Percentiles rank a stretch among this genome's conserved stretches.
Conservation (phyloP, 2,888 invertebrate genomes). For the Homarus gammarus region DNA sequence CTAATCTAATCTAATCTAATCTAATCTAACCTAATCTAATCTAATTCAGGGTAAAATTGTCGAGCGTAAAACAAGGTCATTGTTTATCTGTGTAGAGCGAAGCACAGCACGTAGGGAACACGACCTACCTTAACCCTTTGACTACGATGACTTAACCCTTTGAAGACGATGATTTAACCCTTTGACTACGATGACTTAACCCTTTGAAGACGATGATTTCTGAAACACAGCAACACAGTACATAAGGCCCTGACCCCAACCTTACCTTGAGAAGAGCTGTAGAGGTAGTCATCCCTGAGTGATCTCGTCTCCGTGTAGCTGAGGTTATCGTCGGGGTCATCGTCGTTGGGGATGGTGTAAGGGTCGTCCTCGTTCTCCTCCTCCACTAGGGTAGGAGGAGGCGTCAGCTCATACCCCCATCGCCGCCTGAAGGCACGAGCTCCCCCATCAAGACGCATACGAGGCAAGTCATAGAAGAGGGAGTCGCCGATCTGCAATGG, state of each 20-base stretch:
- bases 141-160: too few species aligned
- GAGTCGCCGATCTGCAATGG: conserved; percentile 82
- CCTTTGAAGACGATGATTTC: too few species aligned
- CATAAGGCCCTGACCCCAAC: too few species aligned
- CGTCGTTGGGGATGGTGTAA: conserved; percentile 68
- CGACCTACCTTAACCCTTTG: too few species aligned
- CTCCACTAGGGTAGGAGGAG: conserved; percentile 85
- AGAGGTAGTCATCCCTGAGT: conserved; percentile 83
- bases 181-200: too few species aligned
- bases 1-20: too few species aligned
- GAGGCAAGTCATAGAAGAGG: conserved; percentile 83
- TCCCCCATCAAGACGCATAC: conserved; percentile 86
- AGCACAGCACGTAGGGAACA: too few species aligned
- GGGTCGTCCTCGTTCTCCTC: conserved; percentile 81
- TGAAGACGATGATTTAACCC: too few species aligned
- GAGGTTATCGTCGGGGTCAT: conserved; percentile 76
- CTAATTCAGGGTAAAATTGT: neutral
- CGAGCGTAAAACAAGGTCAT: neutral
- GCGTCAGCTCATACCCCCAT: conserved; percentile 83
- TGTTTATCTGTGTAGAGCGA: too few species aligned
- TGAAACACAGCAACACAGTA: too few species aligned
- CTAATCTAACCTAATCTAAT: too few species aligned
- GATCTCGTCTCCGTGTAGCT: conserved; percentile 82
- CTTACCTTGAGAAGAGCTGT: conserved; percentile 82
- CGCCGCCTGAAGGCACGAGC: conserved; percentile 83